Percentiles rank a stretch among this genome's conserved stretches.
Conservation (phyloP, 2,888 invertebrate genomes). For the Bruchidius siliquastri region DNA sequence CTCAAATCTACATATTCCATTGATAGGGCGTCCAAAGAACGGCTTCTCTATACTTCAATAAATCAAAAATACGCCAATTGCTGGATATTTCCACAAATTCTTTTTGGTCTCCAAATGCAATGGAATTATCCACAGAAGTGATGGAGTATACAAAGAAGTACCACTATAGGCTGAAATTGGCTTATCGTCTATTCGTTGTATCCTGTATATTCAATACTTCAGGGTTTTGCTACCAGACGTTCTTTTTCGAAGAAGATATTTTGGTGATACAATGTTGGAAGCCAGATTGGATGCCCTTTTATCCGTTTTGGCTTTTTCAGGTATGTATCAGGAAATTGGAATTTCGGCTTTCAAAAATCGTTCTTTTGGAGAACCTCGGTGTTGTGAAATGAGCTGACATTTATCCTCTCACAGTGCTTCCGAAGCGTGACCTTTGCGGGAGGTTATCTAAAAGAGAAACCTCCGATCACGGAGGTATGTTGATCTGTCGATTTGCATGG, state of each 20-base stretch:
- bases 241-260: not conserved
- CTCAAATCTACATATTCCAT: not conserved
- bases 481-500: too few species aligned
- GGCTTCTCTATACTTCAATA: not conserved
- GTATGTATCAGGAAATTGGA: too few species aligned
- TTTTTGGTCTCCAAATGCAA: not conserved
- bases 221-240: constrained; percentile 1
- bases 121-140: not conserved
- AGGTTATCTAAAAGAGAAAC: too few species aligned
- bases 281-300: not conserved
- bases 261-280: not conserved
- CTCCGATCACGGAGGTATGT: too few species aligned
- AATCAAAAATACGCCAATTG: not conserved
- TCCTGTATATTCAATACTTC: not conserved
- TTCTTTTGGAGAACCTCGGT: too few species aligned
- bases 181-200: not conserved
- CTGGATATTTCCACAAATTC: not conserved
- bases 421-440: too few species aligned
- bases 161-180: not conserved
- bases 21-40: not conserved
- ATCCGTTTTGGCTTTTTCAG: not conserved
- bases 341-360: too few species aligned
- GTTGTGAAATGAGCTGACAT: too few species aligned
- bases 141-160: not conserved
- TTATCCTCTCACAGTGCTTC: too few species aligned